These are phyloP conservation scores for Tiliqua scincoides DNA, from an alignment of 2,113 vertebrate species.

Conservation along the genomic window DNA sequence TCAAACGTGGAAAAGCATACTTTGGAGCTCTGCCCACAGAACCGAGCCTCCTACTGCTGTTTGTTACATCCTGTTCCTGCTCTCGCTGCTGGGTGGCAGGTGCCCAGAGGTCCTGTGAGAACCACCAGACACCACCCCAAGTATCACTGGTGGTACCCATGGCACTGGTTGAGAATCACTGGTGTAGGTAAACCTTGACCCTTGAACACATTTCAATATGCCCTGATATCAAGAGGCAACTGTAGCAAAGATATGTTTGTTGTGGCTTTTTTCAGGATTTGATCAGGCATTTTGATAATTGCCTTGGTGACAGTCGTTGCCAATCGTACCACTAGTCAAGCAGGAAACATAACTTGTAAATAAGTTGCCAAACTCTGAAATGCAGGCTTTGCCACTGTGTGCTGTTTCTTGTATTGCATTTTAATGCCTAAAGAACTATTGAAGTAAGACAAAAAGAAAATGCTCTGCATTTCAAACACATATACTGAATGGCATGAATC, in stretches of 20 bases:
- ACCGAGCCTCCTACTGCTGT: no score
- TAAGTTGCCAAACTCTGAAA: constrained; percentile 49
- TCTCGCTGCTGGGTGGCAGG: no score
- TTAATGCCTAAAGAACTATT: constrained; percentile 50
- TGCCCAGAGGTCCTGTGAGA: no score
- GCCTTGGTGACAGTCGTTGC: constrained; percentile 8
- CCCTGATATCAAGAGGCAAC: not conserved
- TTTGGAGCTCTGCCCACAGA: no score
- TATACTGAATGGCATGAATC: constrained; percentile 41
- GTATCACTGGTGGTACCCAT: no score
- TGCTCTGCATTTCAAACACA: constrained; percentile 49
- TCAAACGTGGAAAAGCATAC: no score
- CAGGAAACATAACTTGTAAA: constrained; percentile 53
- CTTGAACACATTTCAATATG: not conserved
- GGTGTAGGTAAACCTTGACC: not conserved
- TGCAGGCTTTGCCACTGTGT: constrained; percentile 40
- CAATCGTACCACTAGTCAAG: constrained; percentile 35
- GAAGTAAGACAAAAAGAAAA: constrained; percentile 35
- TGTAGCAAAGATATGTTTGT: not conserved
- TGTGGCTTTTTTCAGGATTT: not conserved
- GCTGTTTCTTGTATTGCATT: constrained; percentile 58
- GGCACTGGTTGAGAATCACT: no score
- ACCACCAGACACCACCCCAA: no score
- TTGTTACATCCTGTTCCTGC: no score
- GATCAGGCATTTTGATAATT: not conserved